Base-by-base conservation (phyloP, 2,888 invertebrate species). In the Syritta pipiens region DNA sequence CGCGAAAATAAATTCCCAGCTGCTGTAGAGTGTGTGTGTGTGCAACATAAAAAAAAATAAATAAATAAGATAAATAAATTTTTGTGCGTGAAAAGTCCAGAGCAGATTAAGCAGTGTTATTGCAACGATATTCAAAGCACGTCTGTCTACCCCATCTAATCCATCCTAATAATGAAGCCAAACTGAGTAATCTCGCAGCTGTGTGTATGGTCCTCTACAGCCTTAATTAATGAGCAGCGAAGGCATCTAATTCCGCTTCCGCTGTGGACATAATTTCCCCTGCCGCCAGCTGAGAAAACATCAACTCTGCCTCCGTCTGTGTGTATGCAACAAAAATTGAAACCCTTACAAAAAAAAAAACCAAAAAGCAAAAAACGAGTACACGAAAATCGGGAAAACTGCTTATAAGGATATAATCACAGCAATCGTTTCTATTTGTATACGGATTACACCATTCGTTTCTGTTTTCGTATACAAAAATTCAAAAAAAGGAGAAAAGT, bases 371-470 rank as follows among this genome's bases (percentile, higher is more conserved):
- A 42, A 62, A 20, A 28, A 28, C 22, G 19, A 37, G 30, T 51
- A 7, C 17, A 30, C 40, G 20, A 12, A 62, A 51, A 19, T 65
- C 40, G 10, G 28, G 28, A 71, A 71, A 77, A 59, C 77, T 65
- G 32, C 49, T 72, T 65, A 59, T 40, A 51, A 60, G 71, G 46
- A 72, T 72, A 65, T 60, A 77, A 77, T 71, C 63, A 65, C 71
- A 65, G 37, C 57, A 63, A 63, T 76, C 46, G 51, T 44, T 59
- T 65, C 65, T 59, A 65, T 65, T 68, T 42, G 51, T 65, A 59
- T 57, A 59, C 49, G 63, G 51, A 71, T 77, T 53, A 65, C 65
- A 63, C 20, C 63, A 37, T 65, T 44, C 19, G 59, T 51, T 60
- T 28, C 55, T 55, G 42, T 75, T 49, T 69, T 62, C 20, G 42